Conservation (phyloP, 1,140 invertebrate species). For the Bombyx mandarina region DNA sequence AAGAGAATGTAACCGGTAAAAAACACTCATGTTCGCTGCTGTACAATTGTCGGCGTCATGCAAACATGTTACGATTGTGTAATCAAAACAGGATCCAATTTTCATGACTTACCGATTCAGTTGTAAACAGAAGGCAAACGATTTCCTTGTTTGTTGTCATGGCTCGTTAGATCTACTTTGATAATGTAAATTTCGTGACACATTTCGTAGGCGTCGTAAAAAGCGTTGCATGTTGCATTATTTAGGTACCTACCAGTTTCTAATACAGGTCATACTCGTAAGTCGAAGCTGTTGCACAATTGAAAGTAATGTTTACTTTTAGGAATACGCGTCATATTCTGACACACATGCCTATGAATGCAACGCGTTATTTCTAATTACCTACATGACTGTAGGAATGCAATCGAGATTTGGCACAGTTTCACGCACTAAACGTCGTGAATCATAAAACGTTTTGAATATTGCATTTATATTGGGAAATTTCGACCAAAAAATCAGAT, state of each 20-base stretch:
- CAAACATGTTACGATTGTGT: no score
- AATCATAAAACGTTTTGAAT: slow-evolving; percentile 10
- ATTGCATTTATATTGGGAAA: slow-evolving; percentile 7
- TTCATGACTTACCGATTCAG: no score
- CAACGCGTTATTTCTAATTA: slow-evolving; percentile 10
- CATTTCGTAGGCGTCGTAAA: no score
- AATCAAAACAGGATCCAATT: no score
- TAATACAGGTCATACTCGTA: neutral
- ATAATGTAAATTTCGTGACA: no score
- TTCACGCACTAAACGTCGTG: slow-evolving; percentile 12
- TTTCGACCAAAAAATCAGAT: no score
- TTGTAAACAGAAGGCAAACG: no score
- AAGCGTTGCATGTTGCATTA: no score
- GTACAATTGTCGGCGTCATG: no score
- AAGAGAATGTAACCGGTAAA: neutral
- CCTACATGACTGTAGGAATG: slow-evolving; percentile 12
- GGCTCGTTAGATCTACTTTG: no score
- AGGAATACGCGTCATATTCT: slow-evolving; percentile 10
- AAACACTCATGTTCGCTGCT: neutral
- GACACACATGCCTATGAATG: neutral
- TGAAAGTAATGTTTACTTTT: slow-evolving; percentile 13
- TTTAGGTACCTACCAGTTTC: no score
- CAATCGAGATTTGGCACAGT: slow-evolving; percentile 14
- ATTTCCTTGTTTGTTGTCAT: no score
- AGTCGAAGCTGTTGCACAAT: slow-evolving; percentile 8